phyloP scores from a whole-genome alignment of 2,113 vertebrate genomes.

The Scopus umbretta region DNA sequence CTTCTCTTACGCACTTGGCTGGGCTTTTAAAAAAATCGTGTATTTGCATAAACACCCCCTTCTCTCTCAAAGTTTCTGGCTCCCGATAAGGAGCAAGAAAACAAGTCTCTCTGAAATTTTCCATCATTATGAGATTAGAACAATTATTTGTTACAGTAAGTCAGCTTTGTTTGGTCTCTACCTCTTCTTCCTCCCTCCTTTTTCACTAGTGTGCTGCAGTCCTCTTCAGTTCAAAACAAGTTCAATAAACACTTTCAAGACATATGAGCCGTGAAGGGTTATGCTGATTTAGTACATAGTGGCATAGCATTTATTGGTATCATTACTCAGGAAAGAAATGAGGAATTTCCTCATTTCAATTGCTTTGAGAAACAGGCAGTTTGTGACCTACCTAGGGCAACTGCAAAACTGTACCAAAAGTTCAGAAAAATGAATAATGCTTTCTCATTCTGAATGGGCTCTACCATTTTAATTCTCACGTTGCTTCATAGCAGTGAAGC shows the following conservation, averaged over 20 bases:
- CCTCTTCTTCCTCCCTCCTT: neutral
- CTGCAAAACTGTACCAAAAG: neutral
- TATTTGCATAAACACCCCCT: neutral
- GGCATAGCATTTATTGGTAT: neutral
- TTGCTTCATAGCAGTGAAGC: neutral
- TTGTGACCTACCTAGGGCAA: neutral
- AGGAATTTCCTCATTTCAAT: conserved; percentile 26
- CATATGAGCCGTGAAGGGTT: conserved; percentile 16
- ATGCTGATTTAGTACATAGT: conserved; percentile 26
- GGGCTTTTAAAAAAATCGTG: neutral
- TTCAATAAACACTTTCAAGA: conserved; percentile 45
- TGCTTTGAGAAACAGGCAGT: neutral
- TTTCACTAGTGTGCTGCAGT: neutral
- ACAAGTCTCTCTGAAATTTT: conserved; percentile 1
- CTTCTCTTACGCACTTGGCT: neutral
- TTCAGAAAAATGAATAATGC: neutral
- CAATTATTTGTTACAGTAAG: neutral
- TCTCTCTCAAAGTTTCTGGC: neutral
- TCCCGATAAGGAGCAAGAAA: neutral
- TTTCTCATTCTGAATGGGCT: neutral
- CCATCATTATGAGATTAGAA: neutral
- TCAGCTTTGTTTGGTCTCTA: neutral
- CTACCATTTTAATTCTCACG: neutral
- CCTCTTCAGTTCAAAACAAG: neutral
- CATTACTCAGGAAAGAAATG: conserved; percentile 35